These are phyloP conservation scores for Odiellus spinosus DNA, from an alignment of 2,888 invertebrate species.

Conservation along the genomic window DNA sequence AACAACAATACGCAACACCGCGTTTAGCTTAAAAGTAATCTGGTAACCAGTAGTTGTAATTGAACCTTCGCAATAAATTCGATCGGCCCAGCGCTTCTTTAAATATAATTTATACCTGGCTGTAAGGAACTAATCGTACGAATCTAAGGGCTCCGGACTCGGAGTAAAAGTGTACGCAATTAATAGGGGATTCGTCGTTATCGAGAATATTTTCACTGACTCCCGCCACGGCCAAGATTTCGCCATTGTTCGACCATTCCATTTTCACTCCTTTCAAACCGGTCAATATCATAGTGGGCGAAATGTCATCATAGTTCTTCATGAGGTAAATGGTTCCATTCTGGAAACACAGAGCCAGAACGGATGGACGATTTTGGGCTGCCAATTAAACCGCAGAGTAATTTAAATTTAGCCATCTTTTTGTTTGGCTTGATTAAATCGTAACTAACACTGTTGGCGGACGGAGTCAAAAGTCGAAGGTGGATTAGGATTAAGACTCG, in stretches of 20 bases:
- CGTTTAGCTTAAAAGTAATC: too few species aligned
- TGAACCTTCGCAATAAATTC: too few species aligned
- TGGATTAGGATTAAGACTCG: background rate
- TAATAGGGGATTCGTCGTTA: constrained; percentile 10
- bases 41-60: too few species aligned
- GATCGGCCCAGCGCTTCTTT: too few species aligned
- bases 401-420: too few species aligned
- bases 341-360: constrained; percentile 70
- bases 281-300: constrained; percentile 69
- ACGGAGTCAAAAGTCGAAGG: background rate
- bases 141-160: constrained; percentile 67
- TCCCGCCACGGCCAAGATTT: constrained; percentile 80
- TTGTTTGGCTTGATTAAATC: too few species aligned
- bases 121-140: constrained; percentile 58
- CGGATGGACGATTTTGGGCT: constrained; percentile 37
- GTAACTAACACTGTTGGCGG: background rate
- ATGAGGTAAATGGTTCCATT: constrained; percentile 79
- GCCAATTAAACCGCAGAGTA: too few species aligned
- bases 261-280: constrained; percentile 43
- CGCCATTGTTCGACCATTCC: constrained; percentile 93
- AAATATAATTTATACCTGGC: constrained; percentile 32
- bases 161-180: constrained; percentile 65
- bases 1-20: too few species aligned
- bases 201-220: constrained; percentile 22
- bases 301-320: constrained; percentile 82